phyloP scores from a whole-genome alignment of 2,888 invertebrate species.

The Tinea trinotella region DNA sequence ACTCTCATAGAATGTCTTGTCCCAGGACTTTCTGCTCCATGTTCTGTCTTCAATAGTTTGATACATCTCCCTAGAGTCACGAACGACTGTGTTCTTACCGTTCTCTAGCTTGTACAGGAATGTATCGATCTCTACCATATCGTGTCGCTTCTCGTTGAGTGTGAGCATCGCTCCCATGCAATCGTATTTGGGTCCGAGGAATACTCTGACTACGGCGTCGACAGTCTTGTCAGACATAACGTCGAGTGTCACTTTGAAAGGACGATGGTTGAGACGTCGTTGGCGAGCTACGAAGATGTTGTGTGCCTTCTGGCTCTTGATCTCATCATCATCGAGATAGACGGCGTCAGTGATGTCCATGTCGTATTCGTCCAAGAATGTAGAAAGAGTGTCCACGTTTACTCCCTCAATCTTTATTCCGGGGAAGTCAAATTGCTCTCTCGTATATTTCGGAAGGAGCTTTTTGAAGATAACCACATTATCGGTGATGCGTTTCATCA shows the following conservation, averaged over 20 bases:
- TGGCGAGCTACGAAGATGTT: slow-evolving; percentile 68
- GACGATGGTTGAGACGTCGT: slow-evolving; percentile 76
- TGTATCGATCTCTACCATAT: slow-evolving; percentile 62
- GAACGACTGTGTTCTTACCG: slow-evolving; percentile 79
- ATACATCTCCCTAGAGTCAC: slow-evolving; percentile 77
- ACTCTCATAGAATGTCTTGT: slow-evolving; percentile 23
- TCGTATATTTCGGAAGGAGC: slow-evolving; percentile 71
- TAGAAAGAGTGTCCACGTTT: slow-evolving; percentile 76
- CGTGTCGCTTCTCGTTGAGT: slow-evolving; percentile 53
- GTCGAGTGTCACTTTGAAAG: slow-evolving; percentile 73
- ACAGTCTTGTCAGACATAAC: slow-evolving; percentile 70
- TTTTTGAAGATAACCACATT: slow-evolving; percentile 74
- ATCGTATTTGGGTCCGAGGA: slow-evolving; percentile 81
- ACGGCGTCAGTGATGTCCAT: slow-evolving; percentile 76
- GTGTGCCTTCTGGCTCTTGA: slow-evolving; percentile 62
- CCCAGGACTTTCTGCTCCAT: slow-evolving; percentile 45
- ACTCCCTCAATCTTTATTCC: slow-evolving; percentile 75
- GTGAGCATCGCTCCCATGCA: slow-evolving; percentile 72
- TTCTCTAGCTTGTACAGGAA: slow-evolving; percentile 75
- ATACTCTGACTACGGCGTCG: slow-evolving; percentile 76
- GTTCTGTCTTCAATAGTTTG: slow-evolving; percentile 74
- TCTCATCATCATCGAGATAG: slow-evolving; percentile 59
- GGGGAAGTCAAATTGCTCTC: slow-evolving; percentile 73
- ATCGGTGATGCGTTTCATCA: slow-evolving; percentile 74
- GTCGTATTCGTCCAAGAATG: slow-evolving; percentile 80